A percentile compares a stretch with the other conserved stretches of the same genome.
These are phyloP conservation scores for Bujurquina vittata DNA, from an alignment of 2,113 vertebrate species.

Conservation along the genomic window DNA sequence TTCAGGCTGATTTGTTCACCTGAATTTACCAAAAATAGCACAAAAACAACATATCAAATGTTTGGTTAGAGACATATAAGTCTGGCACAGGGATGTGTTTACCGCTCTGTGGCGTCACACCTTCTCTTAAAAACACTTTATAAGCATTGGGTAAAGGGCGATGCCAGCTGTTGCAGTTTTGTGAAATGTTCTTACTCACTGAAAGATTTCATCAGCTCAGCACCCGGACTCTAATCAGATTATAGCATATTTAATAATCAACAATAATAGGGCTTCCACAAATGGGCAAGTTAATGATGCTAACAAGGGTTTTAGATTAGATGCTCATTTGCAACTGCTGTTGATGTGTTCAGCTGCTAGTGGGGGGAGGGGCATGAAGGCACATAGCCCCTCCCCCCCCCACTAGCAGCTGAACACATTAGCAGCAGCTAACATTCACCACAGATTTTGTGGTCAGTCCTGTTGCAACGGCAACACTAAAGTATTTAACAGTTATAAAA, in stretches of 20 bases:
- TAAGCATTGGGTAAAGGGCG: not conserved
- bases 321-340: not conserved
- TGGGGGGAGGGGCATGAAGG: not conserved
- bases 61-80: not conserved
- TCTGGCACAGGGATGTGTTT: not conserved
- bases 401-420: not conserved
- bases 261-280: not conserved
- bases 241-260: not conserved
- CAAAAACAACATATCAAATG: not conserved
- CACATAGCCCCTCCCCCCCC: not conserved
- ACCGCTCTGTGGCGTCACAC: not conserved
- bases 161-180: not conserved
- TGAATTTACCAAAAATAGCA: not conserved
- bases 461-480: too few relatives aligned
- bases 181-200: not conserved
- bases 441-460: not conserved
- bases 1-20: not conserved
- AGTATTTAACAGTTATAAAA: too few relatives aligned
- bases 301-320: not conserved
- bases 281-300: too few relatives aligned
- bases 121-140: not conserved
- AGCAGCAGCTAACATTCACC: not conserved
- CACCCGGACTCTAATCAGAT: not conserved
- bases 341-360: not conserved
- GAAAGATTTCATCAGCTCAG: too few relatives aligned